Evolutionary conservation across 2,888 invertebrate genomes (phyloP).

Genomic region (Hypena proboscidalis): DNA sequence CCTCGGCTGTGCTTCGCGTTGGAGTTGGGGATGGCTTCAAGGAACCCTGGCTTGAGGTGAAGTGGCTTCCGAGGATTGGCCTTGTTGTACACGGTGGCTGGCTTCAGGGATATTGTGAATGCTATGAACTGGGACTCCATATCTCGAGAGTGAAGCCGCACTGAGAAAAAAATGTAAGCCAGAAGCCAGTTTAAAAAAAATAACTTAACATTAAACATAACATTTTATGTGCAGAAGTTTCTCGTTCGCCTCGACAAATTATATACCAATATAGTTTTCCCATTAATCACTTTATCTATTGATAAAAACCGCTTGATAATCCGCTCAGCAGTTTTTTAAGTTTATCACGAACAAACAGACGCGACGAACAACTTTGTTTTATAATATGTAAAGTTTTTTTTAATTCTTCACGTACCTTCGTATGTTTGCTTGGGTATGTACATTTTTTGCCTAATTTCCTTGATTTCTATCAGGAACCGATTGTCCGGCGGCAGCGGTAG

Average conservation of each 20-base stretch:
- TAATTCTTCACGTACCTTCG: conserved; percentile 38
- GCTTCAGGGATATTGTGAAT: conserved; percentile 69
- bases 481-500: conserved; percentile 70
- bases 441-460: conserved; percentile 54
- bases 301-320: too few relatives aligned
- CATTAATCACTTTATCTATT: too few relatives aligned
- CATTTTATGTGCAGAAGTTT: too few relatives aligned
- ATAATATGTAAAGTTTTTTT: too few relatives aligned
- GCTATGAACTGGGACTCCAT: conserved; percentile 66
- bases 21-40: conserved; percentile 50
- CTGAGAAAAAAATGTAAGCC: conserved; percentile 59
- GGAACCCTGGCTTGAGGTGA: conserved; percentile 56
- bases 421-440: conserved; percentile 59
- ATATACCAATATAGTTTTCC: too few relatives aligned
- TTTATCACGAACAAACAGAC: too few relatives aligned
- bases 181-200: too few relatives aligned
- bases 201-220: too few relatives aligned
- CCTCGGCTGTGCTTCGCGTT: conserved; percentile 43
- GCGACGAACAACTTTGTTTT: too few relatives aligned
- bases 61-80: conserved; percentile 63
- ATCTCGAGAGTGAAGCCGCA: conserved; percentile 62
- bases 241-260: too few relatives aligned
- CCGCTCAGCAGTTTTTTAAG: too few relatives aligned
- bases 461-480: conserved; percentile 67
- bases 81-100: conserved; percentile 58